phyloP scores from a whole-genome alignment of 2,797 vertebrate genomes.

The Artibeus jamaicensis region DNA sequence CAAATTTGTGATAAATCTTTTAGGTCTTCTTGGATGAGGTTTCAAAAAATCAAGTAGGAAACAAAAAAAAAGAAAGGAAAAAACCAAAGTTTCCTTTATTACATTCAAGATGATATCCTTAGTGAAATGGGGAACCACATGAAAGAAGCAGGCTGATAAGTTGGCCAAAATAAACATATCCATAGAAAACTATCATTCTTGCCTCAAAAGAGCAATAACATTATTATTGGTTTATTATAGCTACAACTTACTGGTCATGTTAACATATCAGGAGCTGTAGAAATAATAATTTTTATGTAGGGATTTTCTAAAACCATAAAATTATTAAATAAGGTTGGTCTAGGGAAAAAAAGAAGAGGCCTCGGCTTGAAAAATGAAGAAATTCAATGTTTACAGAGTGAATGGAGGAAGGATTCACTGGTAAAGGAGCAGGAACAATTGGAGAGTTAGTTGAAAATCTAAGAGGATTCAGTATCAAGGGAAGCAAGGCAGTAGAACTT shows the following conservation, averaged over 20 bases:
- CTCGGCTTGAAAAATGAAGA: neutral
- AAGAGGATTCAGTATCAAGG: neutral
- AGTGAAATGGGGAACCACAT: neutral
- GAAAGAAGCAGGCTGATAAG: neutral
- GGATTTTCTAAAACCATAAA: neutral
- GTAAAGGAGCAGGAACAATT: neutral
- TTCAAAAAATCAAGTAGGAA: neutral
- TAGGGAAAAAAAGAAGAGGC: neutral
- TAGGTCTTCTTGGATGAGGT: neutral
- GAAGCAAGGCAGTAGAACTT: neutral
- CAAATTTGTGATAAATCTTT: neutral
- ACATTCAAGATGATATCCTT: neutral
- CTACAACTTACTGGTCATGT: neutral
- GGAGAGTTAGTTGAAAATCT: neutral
- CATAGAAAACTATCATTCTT: neutral
- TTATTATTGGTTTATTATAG: slow-evolving; percentile 1
- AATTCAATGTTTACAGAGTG: neutral
- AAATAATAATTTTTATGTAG: neutral
- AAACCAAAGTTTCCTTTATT: neutral
- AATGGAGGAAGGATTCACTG: neutral
- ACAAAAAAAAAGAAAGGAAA: neutral
- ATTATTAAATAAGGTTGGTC: neutral
- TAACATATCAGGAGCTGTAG: neutral
- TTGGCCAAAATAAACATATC: slow-evolving; percentile 32
- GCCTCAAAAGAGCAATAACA: neutral